Conservation (phyloP, 2,797 vertebrate genomes). For the Coreius guichenoti region DNA sequence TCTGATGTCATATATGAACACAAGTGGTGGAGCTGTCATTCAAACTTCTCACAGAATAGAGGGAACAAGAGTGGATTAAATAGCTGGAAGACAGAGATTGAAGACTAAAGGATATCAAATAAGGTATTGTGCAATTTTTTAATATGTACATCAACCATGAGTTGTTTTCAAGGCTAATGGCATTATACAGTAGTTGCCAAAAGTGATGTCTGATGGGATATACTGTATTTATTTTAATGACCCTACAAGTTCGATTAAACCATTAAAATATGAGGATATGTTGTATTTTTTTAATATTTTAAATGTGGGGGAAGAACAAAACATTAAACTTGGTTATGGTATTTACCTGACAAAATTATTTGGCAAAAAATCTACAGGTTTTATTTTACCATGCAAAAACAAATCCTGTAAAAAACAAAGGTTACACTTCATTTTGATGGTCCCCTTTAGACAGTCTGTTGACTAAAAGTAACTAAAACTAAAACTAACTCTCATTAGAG, state of each 20-base stretch:
- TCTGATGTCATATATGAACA: slow-evolving; percentile 4
- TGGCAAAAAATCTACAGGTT: neutral
- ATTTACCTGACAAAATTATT: neutral
- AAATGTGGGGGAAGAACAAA: neutral
- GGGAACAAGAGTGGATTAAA: neutral
- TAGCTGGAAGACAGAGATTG: slow-evolving; percentile 8
- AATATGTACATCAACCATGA: neutral
- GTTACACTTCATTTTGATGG: too few relatives aligned
- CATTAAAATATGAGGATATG: too few relatives aligned
- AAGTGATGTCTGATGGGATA: too few relatives aligned
- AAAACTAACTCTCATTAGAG: too few relatives aligned
- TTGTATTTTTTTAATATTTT: too few relatives aligned
- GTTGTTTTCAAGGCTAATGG: neutral
- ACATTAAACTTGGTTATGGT: neutral
- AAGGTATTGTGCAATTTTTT: slow-evolving; percentile 25
- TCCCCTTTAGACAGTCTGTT: too few relatives aligned
- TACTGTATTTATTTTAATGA: too few relatives aligned
- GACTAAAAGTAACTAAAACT: too few relatives aligned
- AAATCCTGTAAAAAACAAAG: neutral
- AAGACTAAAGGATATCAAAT: neutral
- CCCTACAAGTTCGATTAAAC: too few relatives aligned
- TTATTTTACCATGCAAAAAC: neutral
- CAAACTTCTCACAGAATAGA: neutral
- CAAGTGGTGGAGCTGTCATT: slow-evolving; percentile 13
- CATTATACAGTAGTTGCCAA: neutral